Evolutionary conservation across 2,888 invertebrate genomes (phyloP).

Genomic region (Perithous albicinctus): DNA sequence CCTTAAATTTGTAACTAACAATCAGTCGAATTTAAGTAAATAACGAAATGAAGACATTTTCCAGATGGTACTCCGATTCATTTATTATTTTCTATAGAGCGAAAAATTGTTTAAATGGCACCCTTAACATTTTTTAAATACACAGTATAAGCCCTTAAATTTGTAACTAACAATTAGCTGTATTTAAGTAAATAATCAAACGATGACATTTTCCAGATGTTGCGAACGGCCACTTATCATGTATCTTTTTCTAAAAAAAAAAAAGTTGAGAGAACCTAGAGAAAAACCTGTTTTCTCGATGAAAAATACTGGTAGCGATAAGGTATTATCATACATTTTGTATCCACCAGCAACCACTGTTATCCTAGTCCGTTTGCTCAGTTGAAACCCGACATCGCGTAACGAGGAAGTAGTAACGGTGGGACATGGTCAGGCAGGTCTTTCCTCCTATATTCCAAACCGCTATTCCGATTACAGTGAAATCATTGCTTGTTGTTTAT

Average conservation of each 20-base stretch:
- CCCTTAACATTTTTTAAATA: no score
- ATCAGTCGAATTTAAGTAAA: neutral
- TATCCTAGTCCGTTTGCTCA: slow-evolving; percentile 15
- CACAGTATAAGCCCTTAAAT: no score
- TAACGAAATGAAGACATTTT: neutral
- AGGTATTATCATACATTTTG: neutral
- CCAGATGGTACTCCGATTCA: neutral
- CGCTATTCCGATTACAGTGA: no score
- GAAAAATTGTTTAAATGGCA: no score
- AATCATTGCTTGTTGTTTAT: no score
- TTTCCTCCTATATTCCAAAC: neutral
- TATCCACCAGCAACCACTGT: neutral
- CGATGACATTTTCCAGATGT: neutral
- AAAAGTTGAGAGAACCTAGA: no score
- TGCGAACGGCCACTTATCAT: no score
- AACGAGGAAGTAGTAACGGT: slow-evolving; percentile 46
- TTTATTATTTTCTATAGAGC: neutral
- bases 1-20: no score
- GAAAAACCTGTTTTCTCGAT: neutral
- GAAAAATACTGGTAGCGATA: neutral
- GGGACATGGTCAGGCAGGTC: slow-evolving; percentile 12
- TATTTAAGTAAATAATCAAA: neutral
- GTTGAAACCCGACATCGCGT: neutral
- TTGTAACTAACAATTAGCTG: no score
- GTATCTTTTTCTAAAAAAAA: no score